These are phyloP conservation scores for Ammodytes dubius DNA, from an alignment of 2,113 vertebrate genomes.

Conservation along the genomic window DNA sequence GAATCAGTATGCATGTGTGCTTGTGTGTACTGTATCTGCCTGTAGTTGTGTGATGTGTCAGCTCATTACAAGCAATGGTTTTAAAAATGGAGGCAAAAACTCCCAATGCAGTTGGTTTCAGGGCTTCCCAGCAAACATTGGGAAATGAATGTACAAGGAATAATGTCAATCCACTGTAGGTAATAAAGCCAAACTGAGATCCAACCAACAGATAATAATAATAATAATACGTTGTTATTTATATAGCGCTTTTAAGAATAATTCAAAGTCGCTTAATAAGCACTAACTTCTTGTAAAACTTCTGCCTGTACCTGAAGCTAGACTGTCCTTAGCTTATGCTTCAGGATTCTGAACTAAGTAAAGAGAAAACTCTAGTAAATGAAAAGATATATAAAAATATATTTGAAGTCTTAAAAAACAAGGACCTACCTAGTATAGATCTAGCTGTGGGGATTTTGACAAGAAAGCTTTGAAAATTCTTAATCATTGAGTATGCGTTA, in stretches of 20 bases:
- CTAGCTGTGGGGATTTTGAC: background rate
- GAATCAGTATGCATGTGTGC: conserved; percentile 1
- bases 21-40: background rate
- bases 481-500: background rate
- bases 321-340: background rate
- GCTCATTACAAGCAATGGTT: background rate
- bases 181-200: background rate
- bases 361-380: background rate
- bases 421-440: background rate
- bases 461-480: background rate
- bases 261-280: background rate
- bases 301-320: background rate
- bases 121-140: conserved; percentile 13
- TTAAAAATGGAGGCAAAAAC: conserved; percentile 20
- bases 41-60: background rate
- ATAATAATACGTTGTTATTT: too few relatives aligned
- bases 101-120: background rate
- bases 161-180: conserved; percentile 1
- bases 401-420: background rate
- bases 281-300: background rate
- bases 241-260: too few relatives aligned
- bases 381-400: too few relatives aligned
- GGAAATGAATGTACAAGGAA: conserved; percentile 27
- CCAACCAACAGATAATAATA: conserved; percentile 6
- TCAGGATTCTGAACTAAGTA: background rate